A percentile compares a stretch with the other conserved stretches of the same genome.
These are phyloP conservation scores for Nipponacmea schrenckii DNA, from an alignment of 2,888 invertebrate species.

Conservation along the genomic window DNA sequence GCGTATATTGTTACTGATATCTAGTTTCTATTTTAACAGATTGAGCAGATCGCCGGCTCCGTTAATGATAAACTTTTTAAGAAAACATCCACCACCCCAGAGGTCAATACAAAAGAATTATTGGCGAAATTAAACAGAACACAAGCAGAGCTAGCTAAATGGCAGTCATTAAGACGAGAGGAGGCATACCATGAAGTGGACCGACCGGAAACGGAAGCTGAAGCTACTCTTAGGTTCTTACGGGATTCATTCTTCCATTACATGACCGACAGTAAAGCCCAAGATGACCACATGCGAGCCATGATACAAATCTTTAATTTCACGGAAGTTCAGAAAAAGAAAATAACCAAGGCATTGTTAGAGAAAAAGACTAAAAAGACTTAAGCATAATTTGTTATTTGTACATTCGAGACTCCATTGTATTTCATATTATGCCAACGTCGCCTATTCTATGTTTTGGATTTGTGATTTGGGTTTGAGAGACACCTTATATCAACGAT, in stretches of 20 bases:
- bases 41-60: conserved; percentile 48
- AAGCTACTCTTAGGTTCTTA: conserved; percentile 56
- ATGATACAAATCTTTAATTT: conserved; percentile 61
- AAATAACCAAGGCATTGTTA: conserved; percentile 42
- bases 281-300: conserved; percentile 55
- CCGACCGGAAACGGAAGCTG: conserved; percentile 57
- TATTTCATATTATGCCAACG: too few species aligned
- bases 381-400: too few species aligned
- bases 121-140: conserved; percentile 55
- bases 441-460: too few species aligned
- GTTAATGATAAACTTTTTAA: conserved; percentile 30
- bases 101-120: conserved; percentile 54
- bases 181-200: conserved; percentile 56
- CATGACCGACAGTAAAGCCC: conserved; percentile 50
- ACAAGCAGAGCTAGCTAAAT: conserved; percentile 59
- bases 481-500: too few species aligned
- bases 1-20: too few species aligned
- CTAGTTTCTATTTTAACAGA: conserved; percentile 34
- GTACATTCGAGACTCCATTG: too few species aligned
- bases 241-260: conserved; percentile 62
- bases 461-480: too few species aligned
- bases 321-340: conserved; percentile 53
- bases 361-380: conserved; percentile 17
- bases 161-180: conserved; percentile 55
- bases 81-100: not conserved